Evolutionary conservation across 2,888 invertebrate genomes (phyloP), one percentile per base, ranked within the genome.

Genomic region (Drosophila silvestris): DNA sequence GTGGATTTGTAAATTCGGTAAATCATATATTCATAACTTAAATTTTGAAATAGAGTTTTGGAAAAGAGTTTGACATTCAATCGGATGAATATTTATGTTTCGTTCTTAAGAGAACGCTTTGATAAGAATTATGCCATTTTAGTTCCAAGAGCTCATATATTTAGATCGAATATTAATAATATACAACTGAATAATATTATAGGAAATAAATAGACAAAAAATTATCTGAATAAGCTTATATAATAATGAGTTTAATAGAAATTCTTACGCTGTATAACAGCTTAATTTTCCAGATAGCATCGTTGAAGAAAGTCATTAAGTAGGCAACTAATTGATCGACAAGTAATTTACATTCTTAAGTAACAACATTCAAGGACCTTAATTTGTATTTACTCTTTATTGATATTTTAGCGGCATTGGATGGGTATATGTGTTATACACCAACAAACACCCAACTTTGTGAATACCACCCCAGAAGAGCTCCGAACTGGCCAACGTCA

Each of bases 401-500:
- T 63, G 47, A 39, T 53, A 62, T 57, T 62, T 37, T 14, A 44
- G 57, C 12, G 0, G 6, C 14, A 33, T 44, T 56, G 28, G 53
- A 47, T 52, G 14, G 30, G 7, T 33, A 10, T 61, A 33, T 28
- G 37, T 6, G n/a, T 3, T 14, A 14, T 41, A 37, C 32, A 7
- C 28, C 47, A 47, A 50, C 37, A 52, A 58, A 44, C 6, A 47
- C 47, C 44, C 58, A 59, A 44, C 58, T 41, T 22, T 52, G 39
- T 53, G 53, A 60, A 47, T 44, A 37, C 61, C 30, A 51, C n/a
- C 32, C 52, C 19, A 37, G 47, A 47, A 26, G 19, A 53, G 10
- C 26, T 33, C 44, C 9, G 58, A 82, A 70, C 83, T 88, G 85
- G 77, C 73, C 73, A 70, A 58, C 69, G 57, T 39, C 62, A 70